Evolutionary conservation across 2,113 vertebrate species (phyloP).

Genomic region (Trogon surrucura): DNA sequence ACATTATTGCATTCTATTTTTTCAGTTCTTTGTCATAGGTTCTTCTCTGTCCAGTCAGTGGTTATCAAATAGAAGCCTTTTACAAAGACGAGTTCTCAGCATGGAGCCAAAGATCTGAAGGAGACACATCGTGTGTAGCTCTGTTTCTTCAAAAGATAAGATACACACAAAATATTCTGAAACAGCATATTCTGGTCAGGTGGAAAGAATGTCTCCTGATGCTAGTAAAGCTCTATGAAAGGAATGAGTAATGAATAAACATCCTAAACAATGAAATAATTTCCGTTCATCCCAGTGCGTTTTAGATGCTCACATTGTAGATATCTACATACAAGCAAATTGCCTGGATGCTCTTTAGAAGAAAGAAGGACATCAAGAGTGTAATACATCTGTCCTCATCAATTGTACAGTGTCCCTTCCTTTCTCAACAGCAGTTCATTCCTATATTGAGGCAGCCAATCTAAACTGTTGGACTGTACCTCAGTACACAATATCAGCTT

Average conservation of each 20-base stretch:
- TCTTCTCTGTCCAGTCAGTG: neutral
- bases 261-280: neutral
- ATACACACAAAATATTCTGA: neutral
- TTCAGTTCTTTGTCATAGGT: neutral
- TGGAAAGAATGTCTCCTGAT: fast-evolving
- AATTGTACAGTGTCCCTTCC: neutral
- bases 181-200: neutral
- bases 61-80: neutral
- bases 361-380: neutral
- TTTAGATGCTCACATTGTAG: neutral
- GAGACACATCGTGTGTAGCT: neutral
- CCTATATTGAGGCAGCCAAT: neutral
- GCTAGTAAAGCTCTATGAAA: neutral
- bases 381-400: neutral
- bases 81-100: neutral
- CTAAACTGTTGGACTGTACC: neutral
- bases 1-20: neutral
- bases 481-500: neutral
- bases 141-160: neutral
- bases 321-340: neutral
- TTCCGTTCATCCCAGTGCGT: neutral
- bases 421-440: neutral
- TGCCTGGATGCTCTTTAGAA: neutral
- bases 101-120: neutral
- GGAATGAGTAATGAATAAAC: neutral